Evolutionary conservation across 2,888 invertebrate species (phyloP).

Genomic region (Taenaris catops): DNA sequence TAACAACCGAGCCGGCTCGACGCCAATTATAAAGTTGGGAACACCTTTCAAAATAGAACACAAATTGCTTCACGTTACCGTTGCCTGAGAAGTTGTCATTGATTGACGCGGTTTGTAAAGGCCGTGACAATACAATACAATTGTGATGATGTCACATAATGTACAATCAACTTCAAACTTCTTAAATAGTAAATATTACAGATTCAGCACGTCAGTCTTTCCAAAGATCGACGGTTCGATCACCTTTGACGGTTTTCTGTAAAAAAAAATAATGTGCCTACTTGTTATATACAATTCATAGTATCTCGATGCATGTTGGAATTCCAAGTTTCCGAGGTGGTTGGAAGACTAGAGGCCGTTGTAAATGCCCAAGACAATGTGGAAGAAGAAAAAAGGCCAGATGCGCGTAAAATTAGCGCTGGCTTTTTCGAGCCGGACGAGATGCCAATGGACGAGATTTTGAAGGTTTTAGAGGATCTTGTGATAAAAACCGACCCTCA

Average conservation of each 20-base stretch:
- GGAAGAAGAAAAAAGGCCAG: constrained; percentile 60
- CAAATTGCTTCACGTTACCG: constrained; percentile 28
- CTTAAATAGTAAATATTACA: no score
- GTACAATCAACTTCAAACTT: no score
- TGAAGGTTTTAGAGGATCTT: constrained; percentile 78
- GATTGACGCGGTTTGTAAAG: constrained; percentile 29
- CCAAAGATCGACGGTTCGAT: no score
- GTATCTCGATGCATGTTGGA: no score
- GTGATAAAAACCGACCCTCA: constrained; percentile 81
- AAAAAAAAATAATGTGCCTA: no score
- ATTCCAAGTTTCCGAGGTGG: constrained; percentile 86
- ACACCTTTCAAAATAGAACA: constrained; percentile 30
- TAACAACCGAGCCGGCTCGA: constrained; percentile 31
- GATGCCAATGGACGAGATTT: constrained; percentile 81
- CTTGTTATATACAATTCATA: no score
- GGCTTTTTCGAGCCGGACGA: constrained; percentile 76
- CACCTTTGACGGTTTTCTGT: no score
- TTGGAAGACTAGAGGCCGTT: constrained; percentile 84
- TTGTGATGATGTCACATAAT: no score
- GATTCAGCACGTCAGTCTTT: no score
- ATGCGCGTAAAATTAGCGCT: constrained; percentile 70
- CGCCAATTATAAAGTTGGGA: constrained; percentile 54
- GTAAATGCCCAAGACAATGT: constrained; percentile 64
- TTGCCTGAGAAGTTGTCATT: constrained; percentile 24
- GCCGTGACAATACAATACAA: constrained; percentile 21